Conservation (phyloP, 2,888 invertebrate genomes). For the Caenorhabditis sp. region DNA sequence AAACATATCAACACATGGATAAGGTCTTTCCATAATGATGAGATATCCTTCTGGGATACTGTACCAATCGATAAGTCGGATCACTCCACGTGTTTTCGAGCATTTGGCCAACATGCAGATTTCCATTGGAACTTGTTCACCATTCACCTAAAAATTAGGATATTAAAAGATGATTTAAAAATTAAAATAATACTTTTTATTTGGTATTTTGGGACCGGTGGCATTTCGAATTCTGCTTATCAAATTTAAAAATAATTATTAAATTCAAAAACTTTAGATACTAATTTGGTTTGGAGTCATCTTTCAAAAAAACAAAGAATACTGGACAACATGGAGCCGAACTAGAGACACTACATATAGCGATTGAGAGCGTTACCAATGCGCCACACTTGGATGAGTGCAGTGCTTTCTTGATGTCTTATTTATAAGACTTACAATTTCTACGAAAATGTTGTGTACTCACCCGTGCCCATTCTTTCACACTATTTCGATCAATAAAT, state of each 20-base stretch:
- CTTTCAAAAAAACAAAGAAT: too few species aligned
- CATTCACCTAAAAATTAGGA: conserved; percentile 56
- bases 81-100: conserved; percentile 61
- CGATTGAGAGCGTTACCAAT: too few species aligned
- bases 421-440: background rate
- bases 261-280: too few species aligned
- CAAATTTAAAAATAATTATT: too few species aligned
- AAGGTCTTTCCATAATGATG: conserved; percentile 69
- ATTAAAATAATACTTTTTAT: background rate
- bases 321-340: too few species aligned
- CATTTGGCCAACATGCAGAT: conserved; percentile 66
- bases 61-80: conserved; percentile 67
- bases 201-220: background rate
- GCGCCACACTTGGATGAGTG: too few species aligned
- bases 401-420: too few species aligned
- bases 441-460: background rate
- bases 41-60: conserved; percentile 68
- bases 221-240: too few species aligned
- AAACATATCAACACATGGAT: conserved; percentile 66
- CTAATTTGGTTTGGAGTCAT: too few species aligned
- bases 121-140: conserved; percentile 69
- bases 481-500: conserved; percentile 65
- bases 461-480: conserved; percentile 63
- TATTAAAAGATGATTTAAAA: background rate
- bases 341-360: too few species aligned